Evolutionary conservation across 30 jellyfish, hydroid and myxozoan species (phyloP).

Genomic region (Nemopilema nomurai): DNA sequence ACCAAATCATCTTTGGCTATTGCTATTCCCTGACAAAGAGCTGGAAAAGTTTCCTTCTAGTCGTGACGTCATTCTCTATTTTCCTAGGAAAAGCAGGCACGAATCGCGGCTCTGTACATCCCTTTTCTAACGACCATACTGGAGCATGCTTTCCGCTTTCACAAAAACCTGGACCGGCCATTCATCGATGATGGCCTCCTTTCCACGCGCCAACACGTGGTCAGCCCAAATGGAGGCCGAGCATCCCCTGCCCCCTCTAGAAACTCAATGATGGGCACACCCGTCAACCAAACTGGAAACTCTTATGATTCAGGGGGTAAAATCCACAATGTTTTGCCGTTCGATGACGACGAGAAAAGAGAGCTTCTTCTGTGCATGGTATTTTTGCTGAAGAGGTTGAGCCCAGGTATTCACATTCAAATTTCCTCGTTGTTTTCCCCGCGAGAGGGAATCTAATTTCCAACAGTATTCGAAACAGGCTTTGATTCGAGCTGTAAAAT

Average conservation of each 20-base stretch:
- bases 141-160: constrained; percentile 96
- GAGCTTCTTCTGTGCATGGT: constrained; percentile 82
- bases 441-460: background rate
- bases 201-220: constrained; percentile 66
- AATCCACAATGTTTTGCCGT: constrained; percentile 69
- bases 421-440: background rate
- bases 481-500: too few relatives aligned
- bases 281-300: constrained; percentile 16
- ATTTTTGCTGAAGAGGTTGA: constrained; percentile 75
- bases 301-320: constrained; percentile 70
- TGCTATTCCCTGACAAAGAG: too few relatives aligned
- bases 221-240: constrained; percentile 58
- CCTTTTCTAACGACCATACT: constrained; percentile 93
- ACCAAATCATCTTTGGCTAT: too few relatives aligned
- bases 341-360: constrained; percentile 92
- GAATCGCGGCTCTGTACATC: constrained; percentile 91
- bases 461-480: too few relatives aligned
- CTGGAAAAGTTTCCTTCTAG: too few relatives aligned
- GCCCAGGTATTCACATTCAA: constrained; percentile 59
- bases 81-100: constrained; percentile 82
- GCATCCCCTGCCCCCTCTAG: constrained; percentile 76
- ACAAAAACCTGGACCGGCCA: constrained; percentile 96
- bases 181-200: constrained; percentile 87
- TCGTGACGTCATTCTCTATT: background rate
- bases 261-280: constrained; percentile 33